These are phyloP conservation scores for Scatophagus argus DNA, from an alignment of 2,113 vertebrate genomes.

Conservation along the genomic window DNA sequence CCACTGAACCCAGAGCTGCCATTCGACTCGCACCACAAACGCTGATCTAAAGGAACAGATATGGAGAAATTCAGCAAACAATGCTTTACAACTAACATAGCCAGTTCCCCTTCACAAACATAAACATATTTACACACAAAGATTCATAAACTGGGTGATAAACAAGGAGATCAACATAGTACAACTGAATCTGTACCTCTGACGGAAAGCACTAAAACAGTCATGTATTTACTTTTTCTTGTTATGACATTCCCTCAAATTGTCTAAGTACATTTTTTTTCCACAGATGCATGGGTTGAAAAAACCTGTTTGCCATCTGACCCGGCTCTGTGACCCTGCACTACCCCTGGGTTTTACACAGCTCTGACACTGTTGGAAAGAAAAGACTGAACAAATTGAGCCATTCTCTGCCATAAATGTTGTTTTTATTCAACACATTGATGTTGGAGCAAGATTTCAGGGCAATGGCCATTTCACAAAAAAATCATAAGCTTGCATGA, in stretches of 20 bases:
- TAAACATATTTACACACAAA: not conserved
- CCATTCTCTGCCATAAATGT: not conserved
- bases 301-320: slow-evolving; percentile 23
- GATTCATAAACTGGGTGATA: not conserved
- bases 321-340: slow-evolving; percentile 5
- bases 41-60: slow-evolving; percentile 32
- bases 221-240: not conserved
- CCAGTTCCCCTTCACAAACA: not conserved
- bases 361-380: not conserved
- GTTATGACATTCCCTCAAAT: not conserved
- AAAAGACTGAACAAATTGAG: not conserved
- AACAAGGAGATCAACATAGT: not conserved
- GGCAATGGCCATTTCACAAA: not conserved
- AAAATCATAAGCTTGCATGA: not conserved
- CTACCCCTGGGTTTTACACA: slow-evolving; percentile 5
- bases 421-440: not conserved
- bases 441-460: not conserved
- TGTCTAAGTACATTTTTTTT: not conserved
- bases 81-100: not conserved
- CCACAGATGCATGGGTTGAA: slow-evolving; percentile 3
- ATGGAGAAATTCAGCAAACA: slow-evolving; percentile 20
- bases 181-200: not conserved
- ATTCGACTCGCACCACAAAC: slow-evolving; percentile 18
- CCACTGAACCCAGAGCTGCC: slow-evolving; percentile 29
- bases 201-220: not conserved